Conservation (phyloP, 92 coral and sea anemone species). For the Heteractis magnifica region DNA sequence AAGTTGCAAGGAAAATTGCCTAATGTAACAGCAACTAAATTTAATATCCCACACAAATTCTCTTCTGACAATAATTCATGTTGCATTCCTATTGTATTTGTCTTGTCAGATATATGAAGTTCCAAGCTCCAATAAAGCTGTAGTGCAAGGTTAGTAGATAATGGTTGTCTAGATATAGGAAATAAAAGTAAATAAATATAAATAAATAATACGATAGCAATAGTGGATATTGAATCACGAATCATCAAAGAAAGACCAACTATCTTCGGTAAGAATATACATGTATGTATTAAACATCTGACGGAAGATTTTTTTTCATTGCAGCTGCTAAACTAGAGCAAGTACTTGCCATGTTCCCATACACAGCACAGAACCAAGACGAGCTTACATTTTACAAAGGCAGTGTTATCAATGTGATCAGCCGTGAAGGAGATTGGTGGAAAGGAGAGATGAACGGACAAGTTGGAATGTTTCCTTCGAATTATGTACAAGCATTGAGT, state of each 20-base stretch:
- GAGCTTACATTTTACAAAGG: constrained; percentile 97
- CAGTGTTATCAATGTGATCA: constrained; percentile 86
- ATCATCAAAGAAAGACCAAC: not conserved
- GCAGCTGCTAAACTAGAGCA: constrained; percentile 78
- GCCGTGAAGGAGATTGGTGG: constrained; percentile 98
- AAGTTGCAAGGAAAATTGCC: no score
- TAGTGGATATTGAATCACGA: no score
- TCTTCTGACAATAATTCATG: not conserved
- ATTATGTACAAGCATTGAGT: constrained; percentile 91
- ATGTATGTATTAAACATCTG: not conserved
- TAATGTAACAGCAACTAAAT: no score
- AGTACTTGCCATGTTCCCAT: constrained; percentile 97
- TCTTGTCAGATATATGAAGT: constrained; percentile 59
- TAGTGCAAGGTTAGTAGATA: constrained; percentile 29
- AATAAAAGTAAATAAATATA: not conserved
- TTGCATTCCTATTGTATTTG: not conserved
- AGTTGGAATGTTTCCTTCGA: constrained; percentile 93
- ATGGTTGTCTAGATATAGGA: not conserved
- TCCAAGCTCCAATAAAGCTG: constrained; percentile 42
- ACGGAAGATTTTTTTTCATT: not conserved
- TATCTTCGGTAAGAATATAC: not conserved
- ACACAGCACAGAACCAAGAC: constrained; percentile 86
- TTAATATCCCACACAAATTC: not conserved
- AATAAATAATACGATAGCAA: no score
- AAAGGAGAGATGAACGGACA: constrained; percentile 97